Evolutionary conservation across 1,140 invertebrate species (phyloP), one percentile per base, ranked within the genome.

Genomic region (Psilanteris sp.): DNA sequence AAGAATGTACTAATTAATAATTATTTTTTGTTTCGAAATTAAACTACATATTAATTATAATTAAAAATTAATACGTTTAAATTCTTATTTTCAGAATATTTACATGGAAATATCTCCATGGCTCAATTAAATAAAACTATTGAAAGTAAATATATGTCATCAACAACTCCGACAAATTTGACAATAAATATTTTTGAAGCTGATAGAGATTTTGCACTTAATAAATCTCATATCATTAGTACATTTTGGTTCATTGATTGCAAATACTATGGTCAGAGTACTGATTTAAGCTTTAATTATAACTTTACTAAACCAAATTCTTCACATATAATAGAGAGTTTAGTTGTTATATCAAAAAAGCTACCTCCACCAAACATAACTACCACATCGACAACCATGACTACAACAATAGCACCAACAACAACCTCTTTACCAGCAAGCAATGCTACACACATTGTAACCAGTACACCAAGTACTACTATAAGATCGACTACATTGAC

Each of bases 181-280:
- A 87, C 85, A 31, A 85, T 95, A 48, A 79, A 86, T 16, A 68
- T 95, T 7, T 89, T 89, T 1, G 80, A 90, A 11, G 88, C 90
- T 9, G 94, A 95, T 83, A 74, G 85, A 22, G 78, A 90, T 27
- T 94, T 90, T 81, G 77, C 94, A 10, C 88, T 85, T 7, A 83
- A 89, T 10, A 91, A 91, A 74, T 90, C 93, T 1, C 92, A 92
- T 4, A 89, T 89, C 13, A 85, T 94, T 8, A 83, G 90, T 10
- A 92, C 92, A 5, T 94, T 91, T 81, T 95, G 94, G 94, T 95
- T 94, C 79, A 89, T 94, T 31, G 92, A 95, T 79, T 95, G 94
- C 78, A 87, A 90, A 70, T 93, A 92, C 84, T 90, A 93, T 54
- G 94, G 93, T 26, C 84, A 90, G 54, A 91, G 91, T 0, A 87